Evolutionary conservation across 2,888 invertebrate genomes (phyloP).

Genomic region (Serripes groenlandicus): DNA sequence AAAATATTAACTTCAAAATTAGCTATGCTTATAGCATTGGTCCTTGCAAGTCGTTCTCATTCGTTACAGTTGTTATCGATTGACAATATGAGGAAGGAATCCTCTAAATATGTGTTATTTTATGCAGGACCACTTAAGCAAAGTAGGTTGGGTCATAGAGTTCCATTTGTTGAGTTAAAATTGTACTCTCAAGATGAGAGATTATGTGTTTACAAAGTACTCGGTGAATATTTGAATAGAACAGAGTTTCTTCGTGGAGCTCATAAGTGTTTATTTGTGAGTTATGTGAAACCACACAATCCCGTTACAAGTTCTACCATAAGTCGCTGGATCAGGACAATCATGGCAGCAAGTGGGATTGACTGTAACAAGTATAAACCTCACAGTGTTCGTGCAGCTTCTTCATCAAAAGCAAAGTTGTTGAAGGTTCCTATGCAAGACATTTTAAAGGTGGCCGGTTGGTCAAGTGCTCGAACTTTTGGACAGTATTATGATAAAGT

Average conservation of each 20-base stretch:
- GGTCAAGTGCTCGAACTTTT: conserved; percentile 9
- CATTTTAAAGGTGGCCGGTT: conserved; percentile 22
- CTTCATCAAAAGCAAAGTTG: neutral
- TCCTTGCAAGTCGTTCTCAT: conserved; percentile 14
- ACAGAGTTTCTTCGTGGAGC: neutral
- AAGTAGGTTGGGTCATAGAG: neutral
- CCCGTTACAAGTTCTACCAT: neutral
- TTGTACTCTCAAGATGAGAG: conserved; percentile 2
- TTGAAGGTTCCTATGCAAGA: neutral
- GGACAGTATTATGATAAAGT: conserved; percentile 7
- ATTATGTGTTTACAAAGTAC: conserved; percentile 1
- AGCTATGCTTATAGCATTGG: conserved; percentile 19
- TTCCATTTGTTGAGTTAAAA: neutral
- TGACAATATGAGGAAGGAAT: neutral
- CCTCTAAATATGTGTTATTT: neutral
- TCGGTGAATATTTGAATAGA: neutral
- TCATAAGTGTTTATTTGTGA: neutral
- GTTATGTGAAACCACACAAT: conserved; percentile 11
- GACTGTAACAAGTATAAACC: neutral
- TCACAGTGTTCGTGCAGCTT: conserved; percentile 12
- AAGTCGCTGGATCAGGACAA: conserved; percentile 12
- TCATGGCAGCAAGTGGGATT: neutral
- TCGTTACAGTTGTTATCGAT: conserved; percentile 1
- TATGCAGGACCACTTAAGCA: neutral
- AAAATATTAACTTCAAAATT: conserved; percentile 34